A percentile compares a stretch with the other conserved stretches of the same genome.
Conservation (phyloP, 2,113 vertebrate genomes). For the Tragelaphus strepsiceros region DNA sequence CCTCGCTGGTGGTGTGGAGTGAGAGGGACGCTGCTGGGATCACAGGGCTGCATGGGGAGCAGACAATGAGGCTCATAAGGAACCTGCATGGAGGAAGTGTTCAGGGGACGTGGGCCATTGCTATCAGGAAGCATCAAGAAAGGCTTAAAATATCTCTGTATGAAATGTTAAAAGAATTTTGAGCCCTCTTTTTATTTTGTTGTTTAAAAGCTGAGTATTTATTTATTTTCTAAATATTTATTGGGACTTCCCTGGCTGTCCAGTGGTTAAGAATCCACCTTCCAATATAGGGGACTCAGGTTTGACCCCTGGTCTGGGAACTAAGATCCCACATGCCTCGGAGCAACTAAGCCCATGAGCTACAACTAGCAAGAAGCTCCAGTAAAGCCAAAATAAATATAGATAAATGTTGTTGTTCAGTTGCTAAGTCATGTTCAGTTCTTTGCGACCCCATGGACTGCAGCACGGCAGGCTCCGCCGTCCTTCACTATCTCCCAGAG, state of each 20-base stretch:
- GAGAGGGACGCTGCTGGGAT: too few relatives aligned
- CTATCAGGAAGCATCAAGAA: not conserved
- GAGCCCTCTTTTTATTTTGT: not conserved
- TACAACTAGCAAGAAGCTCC: not conserved
- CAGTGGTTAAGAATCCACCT: not conserved
- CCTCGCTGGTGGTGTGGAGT: accelerated
- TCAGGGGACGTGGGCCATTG: not conserved
- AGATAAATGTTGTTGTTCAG: not conserved
- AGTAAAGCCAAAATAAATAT: not conserved
- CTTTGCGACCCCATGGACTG: not conserved
- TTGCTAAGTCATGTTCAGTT: not conserved
- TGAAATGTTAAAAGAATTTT: not conserved
- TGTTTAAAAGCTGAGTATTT: not conserved
- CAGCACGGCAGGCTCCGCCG: not conserved
- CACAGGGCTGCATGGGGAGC: too few relatives aligned
- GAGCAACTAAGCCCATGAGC: not conserved
- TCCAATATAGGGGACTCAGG: not conserved
- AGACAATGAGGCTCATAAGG: accelerated
- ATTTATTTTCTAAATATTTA: not conserved
- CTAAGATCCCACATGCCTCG: not conserved
- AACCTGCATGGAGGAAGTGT: not conserved
- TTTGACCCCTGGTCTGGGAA: not conserved
- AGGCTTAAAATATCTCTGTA: not conserved
- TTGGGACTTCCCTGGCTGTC: not conserved
- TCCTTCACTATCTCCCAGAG: not conserved